Evolutionary conservation across 1,140 invertebrate genomes (phyloP).

Genomic region (Ips nitidus): DNA sequence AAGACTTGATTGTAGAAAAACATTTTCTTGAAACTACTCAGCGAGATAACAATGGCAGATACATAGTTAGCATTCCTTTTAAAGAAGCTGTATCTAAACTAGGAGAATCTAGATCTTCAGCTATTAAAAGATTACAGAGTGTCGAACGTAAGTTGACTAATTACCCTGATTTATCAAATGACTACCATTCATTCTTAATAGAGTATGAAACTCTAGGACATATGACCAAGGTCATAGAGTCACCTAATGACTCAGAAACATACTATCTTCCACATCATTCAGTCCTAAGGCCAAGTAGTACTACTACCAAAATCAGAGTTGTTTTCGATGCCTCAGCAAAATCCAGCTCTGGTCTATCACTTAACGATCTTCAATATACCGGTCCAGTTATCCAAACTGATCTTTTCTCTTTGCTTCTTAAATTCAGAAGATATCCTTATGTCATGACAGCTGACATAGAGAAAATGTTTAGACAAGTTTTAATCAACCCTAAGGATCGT

Average conservation of each 20-base stretch:
- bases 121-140: neutral
- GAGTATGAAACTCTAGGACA: neutral
- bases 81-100: neutral
- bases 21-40: neutral
- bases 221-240: neutral
- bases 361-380: slow-evolving; percentile 37
- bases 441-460: too few species aligned
- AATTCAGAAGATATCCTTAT: slow-evolving; percentile 33
- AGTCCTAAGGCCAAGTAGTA: slow-evolving; percentile 43
- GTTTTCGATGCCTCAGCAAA: slow-evolving; percentile 45
- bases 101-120: neutral
- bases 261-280: slow-evolving; percentile 46
- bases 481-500: neutral
- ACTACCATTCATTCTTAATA: neutral
- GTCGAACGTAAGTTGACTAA: neutral
- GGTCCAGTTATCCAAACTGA: slow-evolving; percentile 47
- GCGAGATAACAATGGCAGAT: neutral
- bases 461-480: slow-evolving; percentile 16
- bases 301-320: slow-evolving; percentile 44
- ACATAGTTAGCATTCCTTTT: neutral
- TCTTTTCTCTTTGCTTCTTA: slow-evolving; percentile 47
- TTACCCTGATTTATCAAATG: neutral
- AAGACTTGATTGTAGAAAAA: neutral
- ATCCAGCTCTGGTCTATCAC: slow-evolving; percentile 33
- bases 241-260: neutral